Evolutionary conservation across 2,888 invertebrate genomes (phyloP).

Genomic region (Odiellus spinosus): DNA sequence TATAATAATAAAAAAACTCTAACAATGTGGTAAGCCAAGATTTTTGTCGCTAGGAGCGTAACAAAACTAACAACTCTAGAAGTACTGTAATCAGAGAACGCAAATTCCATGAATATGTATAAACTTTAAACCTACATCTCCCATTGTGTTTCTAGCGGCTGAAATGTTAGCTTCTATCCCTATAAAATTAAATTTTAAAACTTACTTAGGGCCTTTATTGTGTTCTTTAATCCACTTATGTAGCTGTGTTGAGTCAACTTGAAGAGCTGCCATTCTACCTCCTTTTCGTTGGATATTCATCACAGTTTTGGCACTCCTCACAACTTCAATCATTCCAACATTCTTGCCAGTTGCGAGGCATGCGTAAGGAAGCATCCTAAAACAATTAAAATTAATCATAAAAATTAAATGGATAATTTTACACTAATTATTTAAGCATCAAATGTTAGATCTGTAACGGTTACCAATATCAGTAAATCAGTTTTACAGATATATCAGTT

Average conservation of each 20-base stretch:
- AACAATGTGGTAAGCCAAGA: neutral
- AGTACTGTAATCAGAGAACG: no score
- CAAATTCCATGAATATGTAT: no score
- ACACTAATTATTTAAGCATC: no score
- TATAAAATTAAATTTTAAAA: neutral
- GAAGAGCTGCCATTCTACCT: constrained; percentile 35
- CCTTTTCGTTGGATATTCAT: constrained; percentile 39
- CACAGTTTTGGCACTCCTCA: constrained; percentile 39
- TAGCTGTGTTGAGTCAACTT: constrained; percentile 35
- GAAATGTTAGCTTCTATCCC: no score
- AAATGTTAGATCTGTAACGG: no score
- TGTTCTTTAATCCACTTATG: constrained; percentile 38
- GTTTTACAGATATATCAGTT: no score
- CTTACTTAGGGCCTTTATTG: constrained; percentile 28
- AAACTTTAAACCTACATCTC: no score
- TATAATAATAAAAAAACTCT: constrained; percentile 18
- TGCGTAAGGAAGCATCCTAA: constrained; percentile 39
- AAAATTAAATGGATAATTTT: neutral
- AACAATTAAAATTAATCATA: constrained; percentile 5
- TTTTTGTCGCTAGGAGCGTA: no score
- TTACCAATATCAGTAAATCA: no score
- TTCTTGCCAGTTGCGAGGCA: constrained; percentile 40
- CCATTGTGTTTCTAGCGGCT: no score
- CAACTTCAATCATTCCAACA: constrained; percentile 37
- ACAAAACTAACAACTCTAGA: no score